Evolutionary conservation across 2,113 vertebrate species (phyloP).

Genomic region (Phylloscopus trochiloides): DNA sequence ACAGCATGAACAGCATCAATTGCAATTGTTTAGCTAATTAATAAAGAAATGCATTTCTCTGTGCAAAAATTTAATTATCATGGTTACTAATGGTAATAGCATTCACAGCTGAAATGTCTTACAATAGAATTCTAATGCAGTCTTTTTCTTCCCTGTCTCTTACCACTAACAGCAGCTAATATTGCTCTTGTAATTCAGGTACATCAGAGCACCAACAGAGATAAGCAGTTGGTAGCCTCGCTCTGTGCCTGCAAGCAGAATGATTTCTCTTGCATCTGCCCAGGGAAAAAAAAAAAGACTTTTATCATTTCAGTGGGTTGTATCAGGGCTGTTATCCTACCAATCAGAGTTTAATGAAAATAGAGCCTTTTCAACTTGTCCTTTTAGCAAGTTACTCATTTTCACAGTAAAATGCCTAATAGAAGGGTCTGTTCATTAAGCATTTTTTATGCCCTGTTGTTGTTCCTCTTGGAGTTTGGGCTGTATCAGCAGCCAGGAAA

Average conservation of each 20-base stretch:
- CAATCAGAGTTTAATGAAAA: neutral
- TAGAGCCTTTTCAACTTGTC: neutral
- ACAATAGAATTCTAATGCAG: neutral
- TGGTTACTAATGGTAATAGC: neutral
- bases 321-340: neutral
- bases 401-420: neutral
- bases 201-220: rapidly evolving
- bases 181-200: neutral
- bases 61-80: neutral
- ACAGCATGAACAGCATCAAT: neutral
- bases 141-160: neutral
- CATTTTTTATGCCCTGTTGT: neutral
- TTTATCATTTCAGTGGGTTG: neutral
- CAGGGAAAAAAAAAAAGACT: neutral
- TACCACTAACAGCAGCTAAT: neutral
- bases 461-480: neutral
- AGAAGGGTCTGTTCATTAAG: neutral
- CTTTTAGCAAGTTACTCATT: neutral
- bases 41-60: neutral
- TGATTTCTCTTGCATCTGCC: neutral
- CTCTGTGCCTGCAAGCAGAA: neutral
- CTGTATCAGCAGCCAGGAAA: neutral
- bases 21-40: neutral
- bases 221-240: neutral
- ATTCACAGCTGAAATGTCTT: neutral